Percentiles rank a stretch among this genome's conserved stretches.
These are phyloP conservation scores for Amblyraja radiata DNA, from an alignment of 2,797 vertebrate genomes.

Conservation along the genomic window DNA sequence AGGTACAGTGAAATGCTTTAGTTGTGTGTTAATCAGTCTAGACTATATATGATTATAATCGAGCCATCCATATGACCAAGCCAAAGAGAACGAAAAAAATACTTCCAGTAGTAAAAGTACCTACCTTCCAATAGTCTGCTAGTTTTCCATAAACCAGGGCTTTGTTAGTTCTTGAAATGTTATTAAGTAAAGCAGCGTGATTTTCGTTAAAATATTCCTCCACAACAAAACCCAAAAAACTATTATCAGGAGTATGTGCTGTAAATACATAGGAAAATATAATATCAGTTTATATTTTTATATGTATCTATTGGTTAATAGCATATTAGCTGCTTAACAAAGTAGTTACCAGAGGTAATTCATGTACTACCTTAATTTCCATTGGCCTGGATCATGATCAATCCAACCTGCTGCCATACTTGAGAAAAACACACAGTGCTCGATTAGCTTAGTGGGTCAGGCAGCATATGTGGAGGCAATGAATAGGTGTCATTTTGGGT, in stretches of 20 bases:
- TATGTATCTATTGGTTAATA: neutral
- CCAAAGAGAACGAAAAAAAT: neutral
- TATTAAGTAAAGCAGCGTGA: neutral
- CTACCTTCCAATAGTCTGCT: conserved; percentile 38
- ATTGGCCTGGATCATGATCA: too few relatives aligned
- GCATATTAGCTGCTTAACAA: neutral
- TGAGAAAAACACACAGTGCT: too few relatives aligned
- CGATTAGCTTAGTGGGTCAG: too few relatives aligned
- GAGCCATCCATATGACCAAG: neutral
- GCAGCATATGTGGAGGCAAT: too few relatives aligned
- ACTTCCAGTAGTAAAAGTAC: neutral
- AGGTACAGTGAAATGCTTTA: too few relatives aligned
- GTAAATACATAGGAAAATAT: conserved; percentile 10
- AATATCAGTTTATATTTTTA: neutral
- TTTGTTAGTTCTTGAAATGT: conserved; percentile 36
- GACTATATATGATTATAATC: too few relatives aligned
- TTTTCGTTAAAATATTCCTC: conserved; percentile 32
- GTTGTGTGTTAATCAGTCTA: too few relatives aligned
- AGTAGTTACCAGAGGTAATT: neutral
- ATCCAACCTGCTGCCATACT: neutral
- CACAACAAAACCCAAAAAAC: conserved; percentile 40
- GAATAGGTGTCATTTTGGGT: too few relatives aligned
- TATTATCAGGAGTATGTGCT: conserved; percentile 40
- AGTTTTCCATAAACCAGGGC: conserved; percentile 39
- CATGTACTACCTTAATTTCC: too few relatives aligned